A percentile compares a stretch with the other conserved stretches of the same genome.
These are phyloP conservation scores for Hymenochirus boettgeri DNA, from an alignment of 2,113 vertebrate species.

Conservation along the genomic window DNA sequence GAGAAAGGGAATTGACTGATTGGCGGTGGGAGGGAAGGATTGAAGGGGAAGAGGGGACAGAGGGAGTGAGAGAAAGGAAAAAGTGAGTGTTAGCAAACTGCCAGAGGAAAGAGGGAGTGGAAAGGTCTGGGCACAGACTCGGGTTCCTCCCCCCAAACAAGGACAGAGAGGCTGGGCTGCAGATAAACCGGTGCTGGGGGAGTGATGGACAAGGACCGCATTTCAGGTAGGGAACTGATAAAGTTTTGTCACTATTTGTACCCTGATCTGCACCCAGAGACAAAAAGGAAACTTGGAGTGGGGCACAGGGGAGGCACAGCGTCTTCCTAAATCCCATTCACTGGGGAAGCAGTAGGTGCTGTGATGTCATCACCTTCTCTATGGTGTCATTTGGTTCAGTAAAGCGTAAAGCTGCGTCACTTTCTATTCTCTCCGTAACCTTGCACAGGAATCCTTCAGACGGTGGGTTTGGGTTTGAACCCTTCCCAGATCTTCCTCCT, in stretches of 20 bases:
- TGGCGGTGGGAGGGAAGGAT: neutral
- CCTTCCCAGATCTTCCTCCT: too few species aligned
- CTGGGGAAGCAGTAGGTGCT: neutral
- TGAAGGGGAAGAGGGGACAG: neutral
- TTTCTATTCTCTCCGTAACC: too few species aligned
- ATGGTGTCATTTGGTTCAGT: too few species aligned
- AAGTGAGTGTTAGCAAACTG: neutral
- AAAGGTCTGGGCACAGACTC: conserved; percentile 11
- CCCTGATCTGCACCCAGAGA: neutral
- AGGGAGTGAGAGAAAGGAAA: conserved; percentile 3
- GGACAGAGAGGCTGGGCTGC: conserved; percentile 38
- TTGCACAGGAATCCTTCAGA: too few species aligned
- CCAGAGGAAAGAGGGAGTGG: conserved; percentile 4
- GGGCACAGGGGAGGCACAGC: too few species aligned
- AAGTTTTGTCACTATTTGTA: conserved; percentile 5
- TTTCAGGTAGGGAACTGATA: conserved; percentile 37
- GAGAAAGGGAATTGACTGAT: neutral
- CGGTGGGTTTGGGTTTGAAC: too few species aligned
- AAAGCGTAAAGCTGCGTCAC: too few species aligned
- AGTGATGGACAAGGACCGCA: conserved; percentile 42
- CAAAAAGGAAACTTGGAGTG: neutral
- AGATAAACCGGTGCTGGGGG: conserved; percentile 37
- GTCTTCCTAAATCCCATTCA: neutral
- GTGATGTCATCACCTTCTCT: too few species aligned
- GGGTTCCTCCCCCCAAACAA: conserved; percentile 33